A percentile compares a stretch with the other conserved stretches of the same genome.
Conservation (phyloP, 2,888 invertebrate genomes). For the Plusia festucae region DNA sequence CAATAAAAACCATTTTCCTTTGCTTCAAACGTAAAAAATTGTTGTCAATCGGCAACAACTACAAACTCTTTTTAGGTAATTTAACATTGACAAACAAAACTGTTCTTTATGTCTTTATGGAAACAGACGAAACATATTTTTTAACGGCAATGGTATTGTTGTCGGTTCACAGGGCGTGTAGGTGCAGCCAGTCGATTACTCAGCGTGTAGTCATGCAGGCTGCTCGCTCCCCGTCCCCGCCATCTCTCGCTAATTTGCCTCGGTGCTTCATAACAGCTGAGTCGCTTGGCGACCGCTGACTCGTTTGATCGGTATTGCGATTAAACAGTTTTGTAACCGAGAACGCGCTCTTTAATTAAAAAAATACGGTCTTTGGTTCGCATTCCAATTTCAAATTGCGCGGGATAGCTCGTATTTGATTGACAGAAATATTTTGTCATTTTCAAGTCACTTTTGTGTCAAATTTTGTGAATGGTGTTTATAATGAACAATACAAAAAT, state of each 20-base stretch:
- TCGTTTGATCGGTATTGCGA: slow-evolving; percentile 80
- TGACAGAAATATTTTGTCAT: slow-evolving; percentile 28
- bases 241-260: slow-evolving; percentile 71
- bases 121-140: slow-evolving; percentile 35
- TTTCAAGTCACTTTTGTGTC: slow-evolving; percentile 71
- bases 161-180: slow-evolving; percentile 72
- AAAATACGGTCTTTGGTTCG: slow-evolving; percentile 19
- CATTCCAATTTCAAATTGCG: slow-evolving; percentile 49
- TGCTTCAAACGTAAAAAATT: slow-evolving; percentile 42
- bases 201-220: slow-evolving; percentile 83
- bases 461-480: slow-evolving; percentile 76
- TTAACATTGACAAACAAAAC: slow-evolving; percentile 23
- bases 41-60: slow-evolving; percentile 39
- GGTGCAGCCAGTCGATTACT: slow-evolving; percentile 82
- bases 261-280: slow-evolving; percentile 70
- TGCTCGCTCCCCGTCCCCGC: slow-evolving; percentile 67
- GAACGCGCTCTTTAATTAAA: slow-evolving; percentile 36
- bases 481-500: slow-evolving; percentile 70
- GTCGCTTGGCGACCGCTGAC: slow-evolving; percentile 81
- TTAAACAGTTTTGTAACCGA: slow-evolving; percentile 44
- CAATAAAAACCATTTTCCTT: slow-evolving; percentile 51
- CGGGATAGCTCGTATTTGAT: slow-evolving; percentile 39
- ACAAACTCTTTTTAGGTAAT: slow-evolving; percentile 35
- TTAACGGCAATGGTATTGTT: slow-evolving; percentile 43
- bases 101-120: slow-evolving; percentile 26